These are phyloP conservation scores for Loripinus fragilis DNA, from an alignment of 2,888 invertebrate genomes.

Conservation along the genomic window DNA sequence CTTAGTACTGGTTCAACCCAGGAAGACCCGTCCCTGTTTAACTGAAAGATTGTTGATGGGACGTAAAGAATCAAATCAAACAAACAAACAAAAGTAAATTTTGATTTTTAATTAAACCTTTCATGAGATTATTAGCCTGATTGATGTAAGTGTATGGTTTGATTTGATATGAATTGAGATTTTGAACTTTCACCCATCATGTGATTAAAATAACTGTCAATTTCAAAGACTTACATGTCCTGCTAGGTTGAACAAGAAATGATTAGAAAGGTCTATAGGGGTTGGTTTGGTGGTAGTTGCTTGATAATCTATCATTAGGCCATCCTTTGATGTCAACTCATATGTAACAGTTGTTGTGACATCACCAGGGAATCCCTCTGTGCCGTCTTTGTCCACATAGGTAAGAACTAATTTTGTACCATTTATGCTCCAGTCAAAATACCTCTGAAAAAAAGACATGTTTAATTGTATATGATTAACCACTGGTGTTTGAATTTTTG, in stretches of 20 bases:
- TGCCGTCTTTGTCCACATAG: constrained; percentile 89
- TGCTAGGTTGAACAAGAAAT: constrained; percentile 95
- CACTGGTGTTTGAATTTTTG: too few species aligned
- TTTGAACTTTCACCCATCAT: too few species aligned
- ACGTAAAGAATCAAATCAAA: too few species aligned
- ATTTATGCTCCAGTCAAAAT: constrained; percentile 88
- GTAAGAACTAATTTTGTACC: constrained; percentile 88
- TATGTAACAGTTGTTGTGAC: constrained; percentile 89
- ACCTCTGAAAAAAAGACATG: constrained; percentile 85
- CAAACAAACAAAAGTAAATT: too few species aligned
- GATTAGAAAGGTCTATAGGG: constrained; percentile 93
- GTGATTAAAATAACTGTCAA: too few species aligned
- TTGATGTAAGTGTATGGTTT: not conserved
- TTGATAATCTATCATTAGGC: constrained; percentile 89
- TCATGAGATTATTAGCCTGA: too few species aligned
- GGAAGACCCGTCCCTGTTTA: too few species aligned
- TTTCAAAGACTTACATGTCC: constrained; percentile 87
- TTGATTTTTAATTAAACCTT: too few species aligned
- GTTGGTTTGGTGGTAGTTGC: constrained; percentile 91
- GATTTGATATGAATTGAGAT: not conserved
- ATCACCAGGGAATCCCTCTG: constrained; percentile 95
- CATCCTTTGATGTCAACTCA: constrained; percentile 88
- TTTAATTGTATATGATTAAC: too few species aligned
- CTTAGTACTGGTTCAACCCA: too few species aligned
- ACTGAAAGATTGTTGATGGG: too few species aligned